Percentiles rank a stretch among this genome's conserved stretches.
Conservation (phyloP, 2,888 invertebrate species). For the Xylota segnis region DNA sequence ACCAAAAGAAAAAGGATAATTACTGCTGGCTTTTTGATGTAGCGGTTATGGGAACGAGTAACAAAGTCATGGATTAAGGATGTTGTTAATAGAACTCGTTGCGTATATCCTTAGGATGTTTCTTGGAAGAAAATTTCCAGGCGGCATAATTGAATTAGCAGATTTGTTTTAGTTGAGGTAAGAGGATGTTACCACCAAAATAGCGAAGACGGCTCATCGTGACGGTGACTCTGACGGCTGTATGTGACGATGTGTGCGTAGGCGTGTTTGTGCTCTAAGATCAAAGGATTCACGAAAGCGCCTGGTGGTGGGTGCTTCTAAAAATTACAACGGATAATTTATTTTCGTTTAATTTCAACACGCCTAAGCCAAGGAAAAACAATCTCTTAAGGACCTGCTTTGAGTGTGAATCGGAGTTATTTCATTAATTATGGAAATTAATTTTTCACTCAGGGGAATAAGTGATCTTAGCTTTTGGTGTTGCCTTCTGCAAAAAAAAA, state of each 20-base stretch:
- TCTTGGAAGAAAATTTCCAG: slow-evolving; percentile 36
- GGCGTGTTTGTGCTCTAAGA: slow-evolving; percentile 14
- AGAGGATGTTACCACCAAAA: slow-evolving; percentile 10
- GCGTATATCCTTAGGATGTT: slow-evolving; percentile 52
- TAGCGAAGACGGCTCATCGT: not conserved
- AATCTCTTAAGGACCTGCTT: slow-evolving; percentile 36
- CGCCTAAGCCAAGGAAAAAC: slow-evolving; percentile 30
- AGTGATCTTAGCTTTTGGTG: slow-evolving; percentile 56
- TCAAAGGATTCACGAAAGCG: slow-evolving; percentile 59
- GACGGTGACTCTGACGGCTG: too few relatives aligned
- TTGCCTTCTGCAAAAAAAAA: slow-evolving; percentile 35
- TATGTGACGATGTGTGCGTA: not conserved
- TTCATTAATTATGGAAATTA: slow-evolving; percentile 74
- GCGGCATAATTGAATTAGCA: slow-evolving; percentile 67
- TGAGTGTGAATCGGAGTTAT: slow-evolving; percentile 60
- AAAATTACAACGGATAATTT: slow-evolving; percentile 45
- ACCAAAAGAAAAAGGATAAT: slow-evolving; percentile 52
- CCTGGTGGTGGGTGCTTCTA: not conserved
- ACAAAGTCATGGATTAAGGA: slow-evolving; percentile 62
- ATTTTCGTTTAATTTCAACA: slow-evolving; percentile 68
- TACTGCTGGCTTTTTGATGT: slow-evolving; percentile 60
- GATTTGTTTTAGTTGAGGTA: slow-evolving; percentile 45
- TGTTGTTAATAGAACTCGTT: slow-evolving; percentile 60
- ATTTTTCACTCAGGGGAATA: slow-evolving; percentile 59
- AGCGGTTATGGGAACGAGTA: slow-evolving; percentile 16